Percentiles rank a stretch among this genome's conserved stretches.
Conservation (phyloP, 1,140 invertebrate species). For the Caenorhabditis tropicalis region DNA sequence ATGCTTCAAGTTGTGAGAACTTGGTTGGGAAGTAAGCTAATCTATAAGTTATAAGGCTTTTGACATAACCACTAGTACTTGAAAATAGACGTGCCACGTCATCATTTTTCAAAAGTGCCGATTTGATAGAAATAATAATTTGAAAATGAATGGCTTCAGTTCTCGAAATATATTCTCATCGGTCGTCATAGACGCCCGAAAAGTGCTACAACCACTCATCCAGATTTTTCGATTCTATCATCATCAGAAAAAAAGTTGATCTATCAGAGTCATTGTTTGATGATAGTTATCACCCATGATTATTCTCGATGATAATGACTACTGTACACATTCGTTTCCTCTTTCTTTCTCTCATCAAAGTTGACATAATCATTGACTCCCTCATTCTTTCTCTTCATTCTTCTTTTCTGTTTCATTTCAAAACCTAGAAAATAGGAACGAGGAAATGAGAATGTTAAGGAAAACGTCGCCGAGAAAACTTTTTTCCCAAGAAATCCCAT, state of each 20-base stretch:
- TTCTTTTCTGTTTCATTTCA: neutral
- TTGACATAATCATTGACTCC: conserved; percentile 11
- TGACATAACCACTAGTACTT: neutral
- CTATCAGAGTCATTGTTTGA: no score
- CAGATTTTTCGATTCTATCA: no score
- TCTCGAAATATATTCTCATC: neutral
- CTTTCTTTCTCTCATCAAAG: neutral
- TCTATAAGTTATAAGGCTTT: conserved; percentile 24
- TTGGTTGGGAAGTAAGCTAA: neutral
- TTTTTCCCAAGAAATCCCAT: conserved; percentile 22
- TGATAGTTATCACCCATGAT: neutral
- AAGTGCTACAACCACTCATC: neutral
- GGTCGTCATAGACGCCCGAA: neutral
- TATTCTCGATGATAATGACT: neutral
- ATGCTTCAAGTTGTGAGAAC: neutral
- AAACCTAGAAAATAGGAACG: neutral
- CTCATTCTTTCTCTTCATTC: neutral
- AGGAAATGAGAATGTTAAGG: neutral
- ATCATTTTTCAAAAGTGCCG: neutral
- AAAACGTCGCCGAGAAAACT: neutral
- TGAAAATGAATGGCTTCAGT: neutral
- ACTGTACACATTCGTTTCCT: neutral
- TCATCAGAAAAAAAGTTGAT: no score
- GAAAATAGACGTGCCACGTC: neutral
- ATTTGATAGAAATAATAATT: neutral